Evolutionary conservation across 2,113 vertebrate genomes (phyloP), one percentile per base, ranked within the genome.

Genomic region (Tapirus terrestris): DNA sequence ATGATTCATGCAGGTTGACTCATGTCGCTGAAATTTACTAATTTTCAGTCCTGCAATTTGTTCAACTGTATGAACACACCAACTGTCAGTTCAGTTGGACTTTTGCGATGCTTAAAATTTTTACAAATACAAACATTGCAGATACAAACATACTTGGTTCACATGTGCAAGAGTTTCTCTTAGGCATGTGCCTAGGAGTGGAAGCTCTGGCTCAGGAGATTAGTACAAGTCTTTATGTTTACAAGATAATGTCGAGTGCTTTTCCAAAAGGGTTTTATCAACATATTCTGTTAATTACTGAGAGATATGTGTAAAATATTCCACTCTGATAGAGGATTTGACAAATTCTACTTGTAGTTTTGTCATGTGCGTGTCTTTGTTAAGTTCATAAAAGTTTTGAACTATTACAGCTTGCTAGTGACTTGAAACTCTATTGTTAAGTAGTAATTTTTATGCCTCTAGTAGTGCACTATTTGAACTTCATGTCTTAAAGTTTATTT

Each of bases 401-500:
- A 67, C 70, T 70, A 73, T 51, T 96, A 48, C 21, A 77, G 82
- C n/a, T 81, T 82, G 2, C 68, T 73, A 72, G 27, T 31, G 53
- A 77, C 43, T 45, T 77, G 20, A 97, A 70, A 89, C 20, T 63
- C 53, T 63, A 81, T 58, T 31, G 23, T 48, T 76, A 76, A 91
- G 51, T 51, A 92, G 36, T 56, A 33, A 65, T 48, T 61, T 80
- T 86, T 85, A 53, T 72, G 17, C 39, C n/a, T 90, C 70, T 88
- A 36, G 6, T 29, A 77, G 6, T 68, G 3, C 18, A 60, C 68
- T 60, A 83, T 63, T 87, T 94, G 33, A 94, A 67, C 48, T 73
- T 61, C 53, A 10, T 65, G 6, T 94, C 58, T 96, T 77, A 94
- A 93, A 89, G 65, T 91, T 53, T 76, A 76, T 43, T 75, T 87